These are phyloP conservation scores for Tinea semifulvella DNA, from an alignment of 2,888 invertebrate genomes.

Conservation along the genomic window DNA sequence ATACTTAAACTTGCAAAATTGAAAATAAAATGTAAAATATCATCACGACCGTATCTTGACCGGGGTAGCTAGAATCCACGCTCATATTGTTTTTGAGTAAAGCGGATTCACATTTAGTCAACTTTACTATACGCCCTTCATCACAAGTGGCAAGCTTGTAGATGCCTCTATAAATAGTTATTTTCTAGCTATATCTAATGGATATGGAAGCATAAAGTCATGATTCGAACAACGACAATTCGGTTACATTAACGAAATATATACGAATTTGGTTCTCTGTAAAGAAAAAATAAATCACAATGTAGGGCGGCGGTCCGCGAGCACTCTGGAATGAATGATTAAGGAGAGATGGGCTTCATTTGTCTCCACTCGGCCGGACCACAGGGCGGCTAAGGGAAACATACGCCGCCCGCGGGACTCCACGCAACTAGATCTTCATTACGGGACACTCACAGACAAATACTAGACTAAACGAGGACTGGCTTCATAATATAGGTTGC, in stretches of 20 bases:
- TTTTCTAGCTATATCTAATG: no score
- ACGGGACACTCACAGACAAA: slow-evolving; percentile 25
- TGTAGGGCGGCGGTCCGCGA: slow-evolving; percentile 34
- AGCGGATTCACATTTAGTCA: no score
- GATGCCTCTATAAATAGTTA: no score
- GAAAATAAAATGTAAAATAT: no score
- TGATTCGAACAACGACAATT: not conserved
- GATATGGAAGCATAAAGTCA: no score
- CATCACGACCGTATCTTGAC: no score
- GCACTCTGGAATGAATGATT: slow-evolving; percentile 52
- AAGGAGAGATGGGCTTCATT: slow-evolving; percentile 55
- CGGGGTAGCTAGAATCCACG: no score
- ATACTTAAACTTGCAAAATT: no score
- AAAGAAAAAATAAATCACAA: slow-evolving; percentile 47
- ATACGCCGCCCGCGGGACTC: slow-evolving; percentile 55
- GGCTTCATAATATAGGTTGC: not conserved
- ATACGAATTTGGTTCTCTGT: slow-evolving; percentile 1
- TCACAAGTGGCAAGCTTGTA: no score
- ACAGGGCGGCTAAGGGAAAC: slow-evolving; percentile 50
- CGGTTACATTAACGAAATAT: slow-evolving; percentile 6
- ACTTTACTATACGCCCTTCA: no score
- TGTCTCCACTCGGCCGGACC: slow-evolving; percentile 57
- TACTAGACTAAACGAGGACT: no score
- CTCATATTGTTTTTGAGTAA: no score
- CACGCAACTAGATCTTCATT: slow-evolving; percentile 57